These are phyloP conservation scores for Drosophila bocqueti DNA, from an alignment of 1,140 invertebrate species.

Conservation along the genomic window DNA sequence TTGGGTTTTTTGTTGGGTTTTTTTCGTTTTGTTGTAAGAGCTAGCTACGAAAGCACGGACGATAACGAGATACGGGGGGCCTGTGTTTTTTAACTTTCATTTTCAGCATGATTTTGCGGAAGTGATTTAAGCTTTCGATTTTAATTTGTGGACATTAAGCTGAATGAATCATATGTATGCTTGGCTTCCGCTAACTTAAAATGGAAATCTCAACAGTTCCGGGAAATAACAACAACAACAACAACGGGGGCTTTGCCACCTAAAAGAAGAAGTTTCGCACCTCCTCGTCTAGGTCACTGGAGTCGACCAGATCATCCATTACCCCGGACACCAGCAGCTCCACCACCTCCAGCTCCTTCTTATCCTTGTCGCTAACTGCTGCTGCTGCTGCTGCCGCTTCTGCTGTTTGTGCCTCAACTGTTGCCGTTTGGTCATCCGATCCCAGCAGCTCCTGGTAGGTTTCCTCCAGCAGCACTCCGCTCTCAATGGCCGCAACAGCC, in stretches of 20 bases:
- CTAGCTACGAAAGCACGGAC: slow-evolving; percentile 53
- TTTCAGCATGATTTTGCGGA: slow-evolving; percentile 34
- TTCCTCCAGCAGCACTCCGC: slow-evolving; percentile 80
- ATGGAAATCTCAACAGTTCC: slow-evolving; percentile 8
- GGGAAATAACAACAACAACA: neutral
- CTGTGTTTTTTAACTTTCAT: slow-evolving; percentile 24
- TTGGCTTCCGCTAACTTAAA: slow-evolving; percentile 15
- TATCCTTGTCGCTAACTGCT: slow-evolving; percentile 65
- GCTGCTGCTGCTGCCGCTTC: slow-evolving; percentile 12
- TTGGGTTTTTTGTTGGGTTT: neutral
- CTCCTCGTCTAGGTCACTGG: slow-evolving; percentile 74
- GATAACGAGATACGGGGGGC: slow-evolving; percentile 34
- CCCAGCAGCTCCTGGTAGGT: slow-evolving; percentile 75
- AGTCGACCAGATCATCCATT: slow-evolving; percentile 72
- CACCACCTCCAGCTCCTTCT: slow-evolving; percentile 62
- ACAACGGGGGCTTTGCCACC: slow-evolving; percentile 5
- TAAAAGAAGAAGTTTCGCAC: slow-evolving; percentile 79
- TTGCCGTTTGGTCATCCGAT: slow-evolving; percentile 25
- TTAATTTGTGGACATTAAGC: slow-evolving; percentile 20
- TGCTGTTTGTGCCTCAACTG: slow-evolving; percentile 12
- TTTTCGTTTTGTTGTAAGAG: slow-evolving; percentile 11
- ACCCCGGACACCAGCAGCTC: slow-evolving; percentile 71
- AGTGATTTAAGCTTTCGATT: slow-evolving; percentile 18
- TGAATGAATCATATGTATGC: slow-evolving; percentile 10
- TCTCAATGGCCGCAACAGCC: slow-evolving; percentile 84